These are phyloP conservation scores for Agriopis leucophaearia DNA, from an alignment of 2,888 invertebrate species.

Conservation along the genomic window DNA sequence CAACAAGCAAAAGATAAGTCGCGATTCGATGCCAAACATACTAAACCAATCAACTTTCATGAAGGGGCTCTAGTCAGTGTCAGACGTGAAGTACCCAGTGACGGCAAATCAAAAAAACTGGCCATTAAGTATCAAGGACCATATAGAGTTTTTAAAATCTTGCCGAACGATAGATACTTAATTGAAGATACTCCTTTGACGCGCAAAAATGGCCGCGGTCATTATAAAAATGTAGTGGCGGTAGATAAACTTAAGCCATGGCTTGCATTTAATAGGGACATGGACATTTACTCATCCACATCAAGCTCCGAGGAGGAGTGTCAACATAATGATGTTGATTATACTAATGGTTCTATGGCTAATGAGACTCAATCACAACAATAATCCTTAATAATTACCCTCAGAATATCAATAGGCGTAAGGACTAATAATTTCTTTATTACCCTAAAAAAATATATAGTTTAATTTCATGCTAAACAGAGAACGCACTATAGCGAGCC, in stretches of 20 bases:
- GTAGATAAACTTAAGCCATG: not conserved
- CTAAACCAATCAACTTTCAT: not conserved
- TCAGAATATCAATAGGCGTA: too few relatives aligned
- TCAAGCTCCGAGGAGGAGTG: not conserved
- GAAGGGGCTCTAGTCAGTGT: not conserved
- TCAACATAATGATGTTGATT: not conserved
- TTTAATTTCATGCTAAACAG: too few relatives aligned
- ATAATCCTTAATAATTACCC: too few relatives aligned
- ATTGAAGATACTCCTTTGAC: not conserved
- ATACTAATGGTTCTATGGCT: not conserved
- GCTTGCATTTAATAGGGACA: slow-evolving; percentile 1
- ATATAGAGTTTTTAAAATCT: not conserved
- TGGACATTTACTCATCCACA: not conserved
- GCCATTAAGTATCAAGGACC: not conserved
- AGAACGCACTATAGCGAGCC: too few relatives aligned
- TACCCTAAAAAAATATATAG: too few relatives aligned
- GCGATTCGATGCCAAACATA: not conserved
- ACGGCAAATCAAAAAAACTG: not conserved
- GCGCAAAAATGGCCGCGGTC: not conserved
- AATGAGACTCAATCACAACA: not conserved
- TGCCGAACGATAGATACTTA: not conserved
- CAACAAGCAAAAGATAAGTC: slow-evolving; percentile 1
- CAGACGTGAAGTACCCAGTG: not conserved
- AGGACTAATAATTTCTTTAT: too few relatives aligned
- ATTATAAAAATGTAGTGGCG: not conserved